phyloP scores from a whole-genome alignment of 2,113 vertebrate species.

The Ondatra zibethicus region DNA sequence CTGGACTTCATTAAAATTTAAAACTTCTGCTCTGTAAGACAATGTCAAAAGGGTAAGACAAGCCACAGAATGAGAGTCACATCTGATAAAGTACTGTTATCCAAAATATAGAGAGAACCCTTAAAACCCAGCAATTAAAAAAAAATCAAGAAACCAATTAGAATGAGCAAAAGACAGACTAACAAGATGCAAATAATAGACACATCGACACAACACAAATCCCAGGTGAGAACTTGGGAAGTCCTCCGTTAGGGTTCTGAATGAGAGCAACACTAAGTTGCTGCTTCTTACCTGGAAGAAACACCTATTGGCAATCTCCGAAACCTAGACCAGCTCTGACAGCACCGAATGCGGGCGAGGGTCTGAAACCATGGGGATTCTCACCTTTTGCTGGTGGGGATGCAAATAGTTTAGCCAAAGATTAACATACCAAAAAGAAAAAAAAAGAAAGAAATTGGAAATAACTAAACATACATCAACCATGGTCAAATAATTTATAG shows the following conservation, averaged over 20 bases:
- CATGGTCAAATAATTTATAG: neutral
- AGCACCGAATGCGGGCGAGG: neutral
- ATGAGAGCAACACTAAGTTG: neutral
- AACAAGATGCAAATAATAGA: neutral
- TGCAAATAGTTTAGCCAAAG: neutral
- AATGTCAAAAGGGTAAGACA: neutral
- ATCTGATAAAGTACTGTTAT: neutral
- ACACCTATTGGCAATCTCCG: neutral
- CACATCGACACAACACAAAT: neutral
- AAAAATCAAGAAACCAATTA: neutral
- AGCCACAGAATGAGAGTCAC: neutral
- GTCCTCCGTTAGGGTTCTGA: neutral
- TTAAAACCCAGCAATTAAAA: neutral
- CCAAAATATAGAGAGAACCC: neutral
- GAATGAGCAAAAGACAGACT: neutral
- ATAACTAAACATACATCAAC: neutral
- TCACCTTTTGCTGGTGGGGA: neutral
- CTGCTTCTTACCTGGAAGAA: neutral
- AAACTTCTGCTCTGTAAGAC: neutral
- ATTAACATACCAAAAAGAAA: neutral
- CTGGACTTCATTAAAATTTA: neutral
- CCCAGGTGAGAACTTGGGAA: neutral
- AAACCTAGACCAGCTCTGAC: neutral
- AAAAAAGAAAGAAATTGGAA: neutral
- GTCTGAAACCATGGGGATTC: neutral